Percentiles rank a stretch among this genome's conserved stretches.
Conservation (phyloP, 2,113 vertebrate genomes). For the Grammomys surdaster region DNA sequence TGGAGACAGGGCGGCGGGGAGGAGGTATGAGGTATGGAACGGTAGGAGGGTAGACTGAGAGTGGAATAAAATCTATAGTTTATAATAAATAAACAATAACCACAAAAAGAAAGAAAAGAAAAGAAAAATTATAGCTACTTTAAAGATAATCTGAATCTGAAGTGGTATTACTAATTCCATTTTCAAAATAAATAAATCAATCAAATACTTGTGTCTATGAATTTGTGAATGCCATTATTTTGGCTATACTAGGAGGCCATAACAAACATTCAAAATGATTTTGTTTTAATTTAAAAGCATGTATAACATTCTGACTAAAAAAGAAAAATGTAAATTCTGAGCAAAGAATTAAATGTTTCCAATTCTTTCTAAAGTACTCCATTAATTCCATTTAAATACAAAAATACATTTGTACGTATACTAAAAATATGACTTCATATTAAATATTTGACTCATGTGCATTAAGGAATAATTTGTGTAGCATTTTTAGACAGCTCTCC, state of each 20-base stretch:
- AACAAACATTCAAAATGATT: neutral
- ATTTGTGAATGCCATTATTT: neutral
- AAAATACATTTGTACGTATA: neutral
- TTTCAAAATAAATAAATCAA: neutral
- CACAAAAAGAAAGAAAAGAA: too few relatives aligned
- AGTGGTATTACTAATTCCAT: neutral
- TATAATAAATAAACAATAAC: too few relatives aligned
- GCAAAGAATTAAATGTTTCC: neutral
- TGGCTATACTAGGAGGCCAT: neutral
- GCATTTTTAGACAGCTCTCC: neutral
- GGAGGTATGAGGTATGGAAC: too few relatives aligned
- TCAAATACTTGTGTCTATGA: neutral
- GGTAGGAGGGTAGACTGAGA: too few relatives aligned
- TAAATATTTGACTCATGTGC: neutral
- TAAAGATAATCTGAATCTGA: constrained; percentile 10
- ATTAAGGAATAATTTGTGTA: neutral
- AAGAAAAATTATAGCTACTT: neutral
- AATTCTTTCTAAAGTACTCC: neutral
- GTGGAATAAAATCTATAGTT: too few relatives aligned
- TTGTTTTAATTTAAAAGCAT: neutral
- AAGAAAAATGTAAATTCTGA: neutral
- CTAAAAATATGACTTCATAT: constrained; percentile 40
- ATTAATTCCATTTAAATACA: constrained; percentile 24
- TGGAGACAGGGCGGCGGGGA: too few relatives aligned
- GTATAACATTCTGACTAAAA: neutral